phyloP scores from a whole-genome alignment of 2,888 invertebrate species.

The Epistrophe eligans region DNA sequence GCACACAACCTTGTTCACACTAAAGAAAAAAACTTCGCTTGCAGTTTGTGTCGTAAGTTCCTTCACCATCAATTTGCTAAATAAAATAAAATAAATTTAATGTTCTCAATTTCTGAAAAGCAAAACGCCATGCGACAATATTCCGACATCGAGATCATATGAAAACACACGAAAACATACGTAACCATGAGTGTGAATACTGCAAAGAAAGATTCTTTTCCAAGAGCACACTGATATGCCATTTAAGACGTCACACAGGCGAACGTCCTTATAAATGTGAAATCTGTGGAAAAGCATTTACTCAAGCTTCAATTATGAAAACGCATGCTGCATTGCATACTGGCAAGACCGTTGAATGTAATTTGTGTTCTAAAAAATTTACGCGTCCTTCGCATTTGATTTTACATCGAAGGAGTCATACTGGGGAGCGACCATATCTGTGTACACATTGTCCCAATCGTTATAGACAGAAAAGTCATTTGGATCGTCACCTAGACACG shows the following conservation, averaged over 20 bases:
- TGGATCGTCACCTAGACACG: slow-evolving; percentile 77
- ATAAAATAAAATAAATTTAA: not conserved
- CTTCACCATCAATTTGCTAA: not conserved
- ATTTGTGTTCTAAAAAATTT: slow-evolving; percentile 77
- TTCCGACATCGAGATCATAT: slow-evolving; percentile 74
- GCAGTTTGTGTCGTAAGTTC: slow-evolving; percentile 55
- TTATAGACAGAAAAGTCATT: slow-evolving; percentile 77
- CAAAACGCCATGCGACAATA: slow-evolving; percentile 57
- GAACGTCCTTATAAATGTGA: slow-evolving; percentile 77
- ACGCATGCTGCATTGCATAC: slow-evolving; percentile 77
- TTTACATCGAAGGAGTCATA: slow-evolving; percentile 77
- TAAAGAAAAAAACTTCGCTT: slow-evolving; percentile 61
- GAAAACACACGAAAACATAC: slow-evolving; percentile 74
- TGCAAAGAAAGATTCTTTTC: slow-evolving; percentile 76
- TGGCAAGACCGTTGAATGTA: slow-evolving; percentile 77
- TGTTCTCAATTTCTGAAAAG: slow-evolving; percentile 38
- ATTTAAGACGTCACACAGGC: slow-evolving; percentile 77
- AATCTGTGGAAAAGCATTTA: slow-evolving; percentile 77
- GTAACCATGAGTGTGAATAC: slow-evolving; percentile 74
- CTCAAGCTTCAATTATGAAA: slow-evolving; percentile 77
- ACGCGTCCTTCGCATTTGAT: slow-evolving; percentile 77
- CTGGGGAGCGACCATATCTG: slow-evolving; percentile 77
- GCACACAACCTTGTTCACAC: slow-evolving; percentile 71
- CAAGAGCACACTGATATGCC: slow-evolving; percentile 73
- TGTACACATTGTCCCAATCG: slow-evolving; percentile 76